phyloP scores from a whole-genome alignment of 2,888 invertebrate genomes.

The Schrankia costaestrigalis region DNA sequence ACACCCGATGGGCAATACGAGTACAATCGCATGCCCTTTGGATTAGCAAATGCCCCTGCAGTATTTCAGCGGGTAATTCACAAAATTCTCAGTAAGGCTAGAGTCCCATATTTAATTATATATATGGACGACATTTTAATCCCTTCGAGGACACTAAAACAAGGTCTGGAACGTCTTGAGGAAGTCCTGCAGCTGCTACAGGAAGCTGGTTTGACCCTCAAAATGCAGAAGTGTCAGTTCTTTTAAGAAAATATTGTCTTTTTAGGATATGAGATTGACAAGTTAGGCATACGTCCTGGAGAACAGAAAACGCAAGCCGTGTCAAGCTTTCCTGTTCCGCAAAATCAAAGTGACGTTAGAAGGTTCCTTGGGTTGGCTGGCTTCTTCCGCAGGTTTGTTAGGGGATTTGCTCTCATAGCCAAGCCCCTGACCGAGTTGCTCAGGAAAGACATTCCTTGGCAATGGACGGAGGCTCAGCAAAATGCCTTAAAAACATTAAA shows the following conservation, averaged over 20 bases:
- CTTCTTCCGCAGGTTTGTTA: constrained; percentile 8
- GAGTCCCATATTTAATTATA: constrained; percentile 1
- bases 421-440: constrained; percentile 1
- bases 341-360: constrained; percentile 4
- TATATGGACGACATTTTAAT: constrained; percentile 34
- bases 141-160: constrained; percentile 9
- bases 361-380: constrained; percentile 7
- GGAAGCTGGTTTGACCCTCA: constrained; percentile 20
- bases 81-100: constrained; percentile 14
- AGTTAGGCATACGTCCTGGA: constrained; percentile 27
- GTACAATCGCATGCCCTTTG: constrained; percentile 28
- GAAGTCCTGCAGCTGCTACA: constrained; percentile 2
- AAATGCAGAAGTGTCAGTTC: constrained; percentile 32
- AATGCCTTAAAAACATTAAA: constrained; percentile 30
- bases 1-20: constrained; percentile 28
- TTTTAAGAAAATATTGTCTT: constrained; percentile 27
- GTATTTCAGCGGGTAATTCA: constrained; percentile 28
- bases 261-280: constrained; percentile 29
- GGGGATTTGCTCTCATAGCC: background rate
- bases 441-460: constrained; percentile 13
- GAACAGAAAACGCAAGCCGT: constrained; percentile 13
- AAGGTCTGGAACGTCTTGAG: constrained; percentile 19
- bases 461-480: constrained; percentile 11
- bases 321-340: constrained; percentile 10
- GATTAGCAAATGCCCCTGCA: constrained; percentile 25